These are phyloP conservation scores for Epirrhoe tristata DNA, from an alignment of 2,888 invertebrate species.

Conservation along the genomic window DNA sequence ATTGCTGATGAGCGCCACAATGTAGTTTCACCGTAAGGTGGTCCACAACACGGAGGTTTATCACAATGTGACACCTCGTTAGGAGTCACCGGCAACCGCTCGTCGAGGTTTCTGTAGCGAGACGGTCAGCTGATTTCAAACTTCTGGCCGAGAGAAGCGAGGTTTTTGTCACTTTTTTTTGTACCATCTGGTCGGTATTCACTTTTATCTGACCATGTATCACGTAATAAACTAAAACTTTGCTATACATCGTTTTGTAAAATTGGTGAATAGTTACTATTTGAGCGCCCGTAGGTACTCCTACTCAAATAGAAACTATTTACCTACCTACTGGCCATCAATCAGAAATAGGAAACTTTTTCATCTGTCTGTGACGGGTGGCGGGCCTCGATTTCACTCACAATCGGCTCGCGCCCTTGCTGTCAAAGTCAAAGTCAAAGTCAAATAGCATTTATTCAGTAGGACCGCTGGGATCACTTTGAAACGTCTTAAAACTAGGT, in stretches of 20 bases:
- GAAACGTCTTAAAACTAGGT: no score
- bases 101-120: background rate
- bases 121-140: background rate
- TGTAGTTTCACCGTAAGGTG: conserved; percentile 6
- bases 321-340: background rate
- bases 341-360: background rate
- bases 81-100: background rate
- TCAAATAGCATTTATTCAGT: no score
- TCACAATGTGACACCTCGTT: conserved; percentile 18
- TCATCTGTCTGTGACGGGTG: background rate
- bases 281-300: background rate
- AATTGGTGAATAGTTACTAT: background rate
- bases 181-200: no score
- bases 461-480: no score
- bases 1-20: background rate
- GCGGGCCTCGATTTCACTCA: conserved; percentile 8
- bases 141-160: background rate
- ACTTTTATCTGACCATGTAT: no score
- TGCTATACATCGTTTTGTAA: background rate
- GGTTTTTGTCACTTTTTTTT: background rate
- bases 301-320: no score
- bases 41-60: background rate
- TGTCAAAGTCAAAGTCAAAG: no score
- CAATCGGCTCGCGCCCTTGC: conserved; percentile 13
- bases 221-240: no score